A percentile compares a stretch with the other conserved stretches of the same genome.
Conservation (phyloP, 2,888 invertebrate species). For the Brachyopa scutellaris region DNA sequence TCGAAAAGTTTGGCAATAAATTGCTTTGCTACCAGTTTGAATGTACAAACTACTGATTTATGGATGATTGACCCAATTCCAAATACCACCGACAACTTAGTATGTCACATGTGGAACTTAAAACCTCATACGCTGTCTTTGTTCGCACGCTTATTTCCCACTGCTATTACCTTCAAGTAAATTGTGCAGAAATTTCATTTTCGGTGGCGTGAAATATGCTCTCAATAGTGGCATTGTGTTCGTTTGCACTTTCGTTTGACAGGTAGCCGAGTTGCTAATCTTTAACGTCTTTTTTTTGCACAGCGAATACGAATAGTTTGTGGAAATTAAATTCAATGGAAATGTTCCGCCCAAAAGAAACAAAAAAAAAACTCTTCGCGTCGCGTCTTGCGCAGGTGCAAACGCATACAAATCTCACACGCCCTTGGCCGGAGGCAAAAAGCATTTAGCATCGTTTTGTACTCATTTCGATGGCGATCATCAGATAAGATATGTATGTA, state of each 20-base stretch:
- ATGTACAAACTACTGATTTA: no score
- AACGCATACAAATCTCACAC: slow-evolving; percentile 57
- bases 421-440: slow-evolving; percentile 64
- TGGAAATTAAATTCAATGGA: slow-evolving; percentile 15
- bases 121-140: no score
- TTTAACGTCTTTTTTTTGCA: slow-evolving; percentile 8
- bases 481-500: slow-evolving; percentile 48
- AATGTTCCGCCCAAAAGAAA: neutral
- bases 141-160: no score
- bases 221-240: slow-evolving; percentile 37
- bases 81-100: no score
- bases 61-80: no score
- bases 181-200: slow-evolving; percentile 13
- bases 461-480: slow-evolving; percentile 52
- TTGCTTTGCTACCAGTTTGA: no score
- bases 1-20: no score
- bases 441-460: slow-evolving; percentile 69
- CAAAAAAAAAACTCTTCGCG: neutral
- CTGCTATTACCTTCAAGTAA: neutral
- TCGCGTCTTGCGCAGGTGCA: slow-evolving; percentile 34
- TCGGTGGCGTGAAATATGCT: slow-evolving; percentile 27
- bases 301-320: slow-evolving; percentile 2
- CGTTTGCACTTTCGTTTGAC: slow-evolving; percentile 46
- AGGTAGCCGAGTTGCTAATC: slow-evolving; percentile 27
- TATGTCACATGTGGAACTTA: no score